Evolutionary conservation across 2,888 invertebrate genomes (phyloP).

Genomic region (Fragum fragum): DNA sequence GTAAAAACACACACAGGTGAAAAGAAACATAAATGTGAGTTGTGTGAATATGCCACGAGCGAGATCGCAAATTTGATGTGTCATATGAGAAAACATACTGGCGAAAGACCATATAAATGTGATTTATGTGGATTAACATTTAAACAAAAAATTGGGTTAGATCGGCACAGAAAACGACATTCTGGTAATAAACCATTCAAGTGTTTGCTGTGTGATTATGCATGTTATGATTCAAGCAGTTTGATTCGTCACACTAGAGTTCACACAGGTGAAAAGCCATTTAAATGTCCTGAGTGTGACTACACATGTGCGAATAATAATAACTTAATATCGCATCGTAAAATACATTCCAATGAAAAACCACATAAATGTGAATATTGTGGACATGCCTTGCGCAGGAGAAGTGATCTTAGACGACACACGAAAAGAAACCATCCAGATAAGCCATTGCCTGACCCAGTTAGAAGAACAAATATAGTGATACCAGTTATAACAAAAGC

Average conservation of each 20-base stretch:
- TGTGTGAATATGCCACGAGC: not conserved
- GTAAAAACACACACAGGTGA: constrained; percentile 15
- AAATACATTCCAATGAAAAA: not conserved
- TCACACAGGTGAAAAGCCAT: constrained; percentile 1
- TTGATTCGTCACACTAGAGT: not conserved
- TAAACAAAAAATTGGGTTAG: not conserved
- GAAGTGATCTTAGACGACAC: not conserved
- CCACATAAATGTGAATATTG: not conserved
- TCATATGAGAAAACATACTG: not conserved
- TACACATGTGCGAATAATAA: not conserved
- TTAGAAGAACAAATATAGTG: too few species aligned
- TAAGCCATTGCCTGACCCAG: not conserved
- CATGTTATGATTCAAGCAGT: not conserved
- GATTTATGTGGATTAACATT: not conserved
- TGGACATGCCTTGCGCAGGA: not conserved
- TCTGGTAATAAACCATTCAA: not conserved
- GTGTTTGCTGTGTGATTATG: constrained; percentile 7
- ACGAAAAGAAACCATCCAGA: not conserved
- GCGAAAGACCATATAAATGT: not conserved
- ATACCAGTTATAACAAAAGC: not conserved
- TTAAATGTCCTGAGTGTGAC: not conserved
- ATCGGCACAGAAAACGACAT: not conserved
- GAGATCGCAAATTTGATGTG: not conserved
- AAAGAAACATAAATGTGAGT: constrained; percentile 8
- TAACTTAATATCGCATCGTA: not conserved